Evolutionary conservation across 2,797 vertebrate genomes (phyloP), one percentile per base, ranked within the genome.

Genomic region (Hafferia zeledoni): DNA sequence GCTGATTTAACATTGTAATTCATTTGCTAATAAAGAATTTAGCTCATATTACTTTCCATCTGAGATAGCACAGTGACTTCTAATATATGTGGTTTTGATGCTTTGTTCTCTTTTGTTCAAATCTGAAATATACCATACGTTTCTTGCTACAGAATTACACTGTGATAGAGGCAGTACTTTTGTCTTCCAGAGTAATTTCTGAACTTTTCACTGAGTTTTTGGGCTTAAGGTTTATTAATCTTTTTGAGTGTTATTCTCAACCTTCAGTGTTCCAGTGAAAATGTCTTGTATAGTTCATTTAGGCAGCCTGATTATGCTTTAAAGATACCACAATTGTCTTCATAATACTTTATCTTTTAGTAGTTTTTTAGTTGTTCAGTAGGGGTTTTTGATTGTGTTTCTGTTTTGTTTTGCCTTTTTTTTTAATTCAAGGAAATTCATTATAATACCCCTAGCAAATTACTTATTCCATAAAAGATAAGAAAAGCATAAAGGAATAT

Each of bases 1-100:
- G 56, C 46, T 87, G 71, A 37, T 76, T 85, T 92, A 87, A 92
- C 89, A 71, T 74, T 87, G 77, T 93, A 60, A 88, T 53, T 89
- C 35, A 49, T 63, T 70, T 89, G 23, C 70, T 90, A 92, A 87
- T 92, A 87, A 90, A 83, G 89, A 89, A 75, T 92, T 93, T 83
- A 93, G 75, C 83, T 95, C 81, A 9, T 87, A 41, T 93, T 96
- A 75, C 90, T 92, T 95, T 83, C 53, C 75, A 64, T 92, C 53
- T 90, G 61, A 89, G 75, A 61, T 68, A 87, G 63, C 44, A 76
- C 0, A 0, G 59, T 78, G 43, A 46, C 47, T 90, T 83, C 60
- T 61, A 74, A 83, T 47, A 55, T 52, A 77, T 68, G 56, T 69
- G 6, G 77, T 94, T 93, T 64, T 30, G 49, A 50, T 71, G 37